These are phyloP conservation scores for Pentalonia nigronervosa DNA, from an alignment of 1,140 invertebrate genomes.

Conservation along the genomic window DNA sequence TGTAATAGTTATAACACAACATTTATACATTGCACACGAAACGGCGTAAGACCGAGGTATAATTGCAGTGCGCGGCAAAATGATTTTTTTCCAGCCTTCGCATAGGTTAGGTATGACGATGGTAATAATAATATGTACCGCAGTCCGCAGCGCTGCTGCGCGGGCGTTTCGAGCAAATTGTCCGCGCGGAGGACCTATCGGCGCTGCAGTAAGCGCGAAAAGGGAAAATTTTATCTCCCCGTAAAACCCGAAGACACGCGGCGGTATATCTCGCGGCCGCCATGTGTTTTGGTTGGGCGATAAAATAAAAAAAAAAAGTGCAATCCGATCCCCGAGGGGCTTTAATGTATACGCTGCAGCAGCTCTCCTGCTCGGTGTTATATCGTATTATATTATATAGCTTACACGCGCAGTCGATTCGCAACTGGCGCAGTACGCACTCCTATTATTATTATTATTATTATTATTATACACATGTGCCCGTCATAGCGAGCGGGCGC, in stretches of 20 bases:
- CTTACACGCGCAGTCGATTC: not conserved
- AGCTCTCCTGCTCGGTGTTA: not conserved
- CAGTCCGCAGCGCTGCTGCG: not conserved
- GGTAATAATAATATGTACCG: not conserved
- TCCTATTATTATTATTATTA: not conserved
- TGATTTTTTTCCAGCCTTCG: not conserved
- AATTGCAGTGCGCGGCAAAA: not conserved
- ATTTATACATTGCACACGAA: not conserved
- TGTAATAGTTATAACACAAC: not conserved
- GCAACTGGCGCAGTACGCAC: not conserved
- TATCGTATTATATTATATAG: not conserved
- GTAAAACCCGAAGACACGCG: not conserved
- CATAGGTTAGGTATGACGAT: too few species aligned
- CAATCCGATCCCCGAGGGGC: constrained; percentile 54
- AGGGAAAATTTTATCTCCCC: constrained; percentile 20
- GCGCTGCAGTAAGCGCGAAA: not conserved
- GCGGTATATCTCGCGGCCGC: not conserved
- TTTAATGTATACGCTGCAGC: not conserved
- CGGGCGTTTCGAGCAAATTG: not conserved
- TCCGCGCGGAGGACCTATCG: not conserved
- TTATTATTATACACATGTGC: not conserved
- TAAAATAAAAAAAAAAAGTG: constrained; percentile 36
- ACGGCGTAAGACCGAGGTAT: not conserved
- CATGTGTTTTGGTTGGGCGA: constrained; percentile 44
- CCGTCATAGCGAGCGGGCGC: not conserved